Conservation (phyloP, 2,888 invertebrate genomes). For the Andrena fulva region DNA sequence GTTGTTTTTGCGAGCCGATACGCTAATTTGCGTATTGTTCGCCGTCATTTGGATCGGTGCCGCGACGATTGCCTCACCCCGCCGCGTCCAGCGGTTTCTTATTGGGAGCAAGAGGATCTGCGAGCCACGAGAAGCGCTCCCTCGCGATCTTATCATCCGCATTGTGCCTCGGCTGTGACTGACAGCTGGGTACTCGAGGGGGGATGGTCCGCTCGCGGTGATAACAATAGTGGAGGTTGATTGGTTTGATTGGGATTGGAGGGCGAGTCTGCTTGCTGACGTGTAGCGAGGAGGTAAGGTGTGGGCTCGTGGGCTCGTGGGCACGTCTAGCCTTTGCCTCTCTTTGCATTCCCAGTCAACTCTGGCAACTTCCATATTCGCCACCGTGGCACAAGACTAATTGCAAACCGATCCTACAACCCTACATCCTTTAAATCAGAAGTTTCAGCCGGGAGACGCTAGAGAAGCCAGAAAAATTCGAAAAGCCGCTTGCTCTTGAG, state of each 20-base stretch:
- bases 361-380: too few relatives aligned
- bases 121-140: neutral
- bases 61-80: neutral
- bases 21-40: slow-evolving; percentile 63
- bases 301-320: neutral
- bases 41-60: slow-evolving; percentile 1
- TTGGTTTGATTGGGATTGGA: neutral
- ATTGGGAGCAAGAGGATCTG: neutral
- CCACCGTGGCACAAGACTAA: too few relatives aligned
- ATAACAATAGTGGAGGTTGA: neutral
- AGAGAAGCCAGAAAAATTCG: neutral
- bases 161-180: slow-evolving; percentile 7
- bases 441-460: neutral
- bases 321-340: neutral
- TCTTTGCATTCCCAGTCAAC: neutral
- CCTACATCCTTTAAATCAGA: neutral
- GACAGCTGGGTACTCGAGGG: neutral
- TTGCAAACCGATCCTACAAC: neutral
- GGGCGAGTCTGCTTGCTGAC: neutral
- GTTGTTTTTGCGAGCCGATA: slow-evolving; percentile 58
- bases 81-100: neutral
- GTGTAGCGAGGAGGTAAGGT: neutral
- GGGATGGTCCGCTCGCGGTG: neutral
- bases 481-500: slow-evolving; percentile 2
- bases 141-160: slow-evolving; percentile 29